Evolutionary conservation across 2,888 invertebrate genomes (phyloP), one percentile per base, ranked within the genome.

Genomic region (Rhagonycha lutea): DNA sequence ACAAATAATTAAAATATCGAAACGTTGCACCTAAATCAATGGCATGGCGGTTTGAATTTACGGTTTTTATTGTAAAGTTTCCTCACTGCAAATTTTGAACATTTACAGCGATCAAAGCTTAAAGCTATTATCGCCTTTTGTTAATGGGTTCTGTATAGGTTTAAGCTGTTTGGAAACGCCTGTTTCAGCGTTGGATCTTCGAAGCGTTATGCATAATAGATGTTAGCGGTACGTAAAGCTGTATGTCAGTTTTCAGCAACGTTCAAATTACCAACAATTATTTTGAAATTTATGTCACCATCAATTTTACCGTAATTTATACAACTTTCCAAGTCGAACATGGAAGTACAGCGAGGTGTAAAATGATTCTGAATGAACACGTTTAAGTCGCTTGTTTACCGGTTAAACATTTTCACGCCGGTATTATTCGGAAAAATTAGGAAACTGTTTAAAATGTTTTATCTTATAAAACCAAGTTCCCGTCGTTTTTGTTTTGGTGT

Each of bases 231-330:
- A 65, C 29, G 70, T 26, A 18, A 14, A 32, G 63, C 26, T 14
- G 67, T 73, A 72, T 61, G 68, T 73, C 72, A 73, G 61, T 68
- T 68, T 73, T 73, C 68, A 68, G 23, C 61, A 14, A 61, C 47
- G 72, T 68, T 61, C 72, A 73, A 73, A 73, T 73, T 73, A 68
- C 47, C 68, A 73, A 73, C 72, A 73, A 73, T 73, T 73, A 73
- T 73, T 73, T 73, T 73, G 68, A 60, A 73, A 73, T 73, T 73
- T 73, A 73, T 68, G 61, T 68, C 68, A 29, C 67, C 61, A 73
- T 73, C 68, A 73, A 73, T 73, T 73, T 73, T 61, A 68, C 61
- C 28, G 68, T 60, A 67, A 72, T 60, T 72, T 18, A 28, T 60
- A 32, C 67, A 65, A 72, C 63, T 63, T 72, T 23, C 60, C 29